Evolutionary conservation across 2,113 vertebrate genomes (phyloP).

Genomic region (Dicerorhinus sumatrensis): DNA sequence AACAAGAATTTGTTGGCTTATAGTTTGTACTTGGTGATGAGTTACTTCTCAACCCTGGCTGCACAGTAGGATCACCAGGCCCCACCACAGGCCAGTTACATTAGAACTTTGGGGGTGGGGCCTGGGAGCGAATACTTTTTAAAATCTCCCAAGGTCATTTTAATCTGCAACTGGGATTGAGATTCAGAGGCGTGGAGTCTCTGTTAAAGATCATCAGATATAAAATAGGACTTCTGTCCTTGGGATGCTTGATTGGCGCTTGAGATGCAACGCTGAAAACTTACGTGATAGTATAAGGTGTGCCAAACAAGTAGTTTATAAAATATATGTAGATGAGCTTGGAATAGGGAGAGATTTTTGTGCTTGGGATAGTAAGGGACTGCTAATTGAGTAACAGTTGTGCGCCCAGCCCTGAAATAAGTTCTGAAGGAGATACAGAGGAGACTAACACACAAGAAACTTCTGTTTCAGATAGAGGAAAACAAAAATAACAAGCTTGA

Average conservation of each 20-base stretch:
- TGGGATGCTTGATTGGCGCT: neutral
- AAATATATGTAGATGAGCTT: neutral
- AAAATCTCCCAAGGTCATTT: neutral
- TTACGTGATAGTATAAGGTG: neutral
- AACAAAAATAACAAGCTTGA: neutral
- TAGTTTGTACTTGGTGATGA: neutral
- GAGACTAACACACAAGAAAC: neutral
- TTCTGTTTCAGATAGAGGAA: slow-evolving; percentile 18
- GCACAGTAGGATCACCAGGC: neutral
- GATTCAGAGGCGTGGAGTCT: neutral
- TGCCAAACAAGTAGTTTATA: neutral
- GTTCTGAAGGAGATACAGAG: neutral
- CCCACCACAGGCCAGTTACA: too few relatives aligned
- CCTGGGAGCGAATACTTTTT: neutral
- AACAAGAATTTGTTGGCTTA: neutral
- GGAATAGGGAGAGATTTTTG: neutral
- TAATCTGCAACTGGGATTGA: neutral
- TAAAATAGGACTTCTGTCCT: neutral
- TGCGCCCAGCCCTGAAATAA: neutral
- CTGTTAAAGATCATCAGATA: neutral
- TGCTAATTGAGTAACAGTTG: neutral
- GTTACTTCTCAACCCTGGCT: neutral
- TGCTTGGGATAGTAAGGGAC: neutral
- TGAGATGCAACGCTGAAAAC: neutral
- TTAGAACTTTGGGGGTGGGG: neutral